Percentiles rank a stretch among this genome's conserved stretches.
Evolutionary conservation across 2,113 vertebrate genomes (phyloP).

Genomic region (Oncorhynchus masou): DNA sequence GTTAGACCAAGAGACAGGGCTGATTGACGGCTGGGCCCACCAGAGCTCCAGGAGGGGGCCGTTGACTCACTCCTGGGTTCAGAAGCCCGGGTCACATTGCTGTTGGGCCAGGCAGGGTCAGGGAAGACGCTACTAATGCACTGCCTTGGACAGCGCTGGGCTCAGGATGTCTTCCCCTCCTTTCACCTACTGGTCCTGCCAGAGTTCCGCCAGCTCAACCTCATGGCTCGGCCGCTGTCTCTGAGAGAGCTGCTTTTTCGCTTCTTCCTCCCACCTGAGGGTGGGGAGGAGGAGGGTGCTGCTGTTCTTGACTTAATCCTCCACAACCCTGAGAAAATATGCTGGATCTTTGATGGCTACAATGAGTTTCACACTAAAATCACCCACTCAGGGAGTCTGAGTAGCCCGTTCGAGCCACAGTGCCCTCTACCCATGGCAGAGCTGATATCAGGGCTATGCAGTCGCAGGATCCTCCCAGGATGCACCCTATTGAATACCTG

Average conservation of each 20-base stretch:
- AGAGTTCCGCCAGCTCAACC: constrained; percentile 87
- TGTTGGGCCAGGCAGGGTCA: constrained; percentile 82
- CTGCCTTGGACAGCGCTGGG: constrained; percentile 80
- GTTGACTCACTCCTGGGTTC: constrained; percentile 75
- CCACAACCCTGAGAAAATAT: constrained; percentile 69
- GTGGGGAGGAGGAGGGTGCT: constrained; percentile 43
- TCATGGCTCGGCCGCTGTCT: constrained; percentile 71
- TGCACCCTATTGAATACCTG: constrained; percentile 85
- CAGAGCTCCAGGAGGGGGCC: constrained; percentile 54
- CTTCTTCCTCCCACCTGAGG: constrained; percentile 69
- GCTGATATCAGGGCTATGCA: constrained; percentile 79
- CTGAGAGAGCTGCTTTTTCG: constrained; percentile 83
- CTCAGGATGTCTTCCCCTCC: constrained; percentile 71
- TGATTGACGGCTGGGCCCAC: constrained; percentile 50
- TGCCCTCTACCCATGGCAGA: constrained; percentile 59
- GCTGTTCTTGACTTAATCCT: constrained; percentile 76
- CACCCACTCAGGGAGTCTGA: not conserved
- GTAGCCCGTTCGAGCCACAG: constrained; percentile 8
- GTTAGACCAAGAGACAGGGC: constrained; percentile 45
- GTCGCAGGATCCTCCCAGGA: constrained; percentile 78
- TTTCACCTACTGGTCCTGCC: constrained; percentile 82
- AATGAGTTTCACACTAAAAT: constrained; percentile 79
- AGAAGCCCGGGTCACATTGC: constrained; percentile 63
- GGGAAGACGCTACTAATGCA: constrained; percentile 85
- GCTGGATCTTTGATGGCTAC: constrained; percentile 89